Evolutionary conservation across 1,140 invertebrate species (phyloP), one percentile per base, ranked within the genome.

Genomic region (Pinna nobilis): DNA sequence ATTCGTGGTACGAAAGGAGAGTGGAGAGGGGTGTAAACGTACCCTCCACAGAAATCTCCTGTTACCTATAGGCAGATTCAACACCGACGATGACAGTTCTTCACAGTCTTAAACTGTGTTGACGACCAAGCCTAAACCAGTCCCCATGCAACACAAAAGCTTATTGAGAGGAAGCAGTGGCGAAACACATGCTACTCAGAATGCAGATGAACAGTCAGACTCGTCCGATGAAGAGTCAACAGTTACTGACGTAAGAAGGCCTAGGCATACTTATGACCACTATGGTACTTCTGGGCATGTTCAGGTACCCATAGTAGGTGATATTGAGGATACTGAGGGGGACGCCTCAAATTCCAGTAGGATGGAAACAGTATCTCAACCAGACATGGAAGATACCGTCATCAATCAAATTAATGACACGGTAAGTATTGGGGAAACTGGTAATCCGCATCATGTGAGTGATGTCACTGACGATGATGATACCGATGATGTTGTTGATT

Each of bases 11-110:
- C 9, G 25, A 6, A 76, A 65, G 15, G 74, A 70, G 51, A 35
- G 30, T 30, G 57, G 37, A 32, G 30, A 30, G 30, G 35, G 47
- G 11, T n/a, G 37, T 11, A 44, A 20, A 11, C 37, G 41, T 28
- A 55, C 47, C 47, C 32, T 53, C 7, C 65, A 68, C 49, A 51
- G 65, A 32, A 53, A 68, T 20, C 47, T 68, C 7, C 23, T 68
- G 20, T 37, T 60, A 13, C 51, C 71, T 60, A 67, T 51, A 44
- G 57, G 41, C 11, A 60, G 13, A 11, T 41, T 60, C 32, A 60
- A 39, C 37, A 18, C 32, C 39, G 37, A 35, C n/a, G 37, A 60
- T n/a, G 15, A 37, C n/a, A n/a, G n/a, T n/a, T n/a, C n/a, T n/a
- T n/a, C n/a, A n/a, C n/a, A n/a, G n/a, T n/a, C n/a, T n/a, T n/a